phyloP scores from a whole-genome alignment of 2,797 vertebrate species.

The Acanthornis magna region DNA sequence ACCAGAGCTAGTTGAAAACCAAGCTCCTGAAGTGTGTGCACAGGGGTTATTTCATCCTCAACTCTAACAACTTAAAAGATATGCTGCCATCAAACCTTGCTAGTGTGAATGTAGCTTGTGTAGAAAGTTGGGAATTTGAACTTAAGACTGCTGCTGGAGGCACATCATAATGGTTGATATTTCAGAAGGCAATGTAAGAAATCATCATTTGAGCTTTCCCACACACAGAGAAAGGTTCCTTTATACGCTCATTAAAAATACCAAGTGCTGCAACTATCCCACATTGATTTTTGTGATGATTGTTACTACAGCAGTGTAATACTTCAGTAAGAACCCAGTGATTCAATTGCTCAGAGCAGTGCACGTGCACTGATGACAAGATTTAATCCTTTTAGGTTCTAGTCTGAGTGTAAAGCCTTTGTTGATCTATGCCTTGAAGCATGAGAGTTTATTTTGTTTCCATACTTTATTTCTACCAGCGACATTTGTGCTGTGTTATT shows the following conservation, averaged over 20 bases:
- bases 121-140: background rate
- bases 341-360: background rate
- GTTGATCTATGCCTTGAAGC: background rate
- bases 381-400: background rate
- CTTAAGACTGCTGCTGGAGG: background rate
- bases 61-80: background rate
- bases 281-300: background rate
- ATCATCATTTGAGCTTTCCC: background rate
- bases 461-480: background rate
- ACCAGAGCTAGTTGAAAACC: background rate
- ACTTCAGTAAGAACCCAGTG: background rate
- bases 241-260: background rate
- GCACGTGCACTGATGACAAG: background rate
- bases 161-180: rapidly evolving
- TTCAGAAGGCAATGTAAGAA: background rate
- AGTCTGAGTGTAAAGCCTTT: background rate
- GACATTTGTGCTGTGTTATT: background rate
- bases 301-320: background rate
- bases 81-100: background rate
- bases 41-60: background rate
- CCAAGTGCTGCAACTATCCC: background rate
- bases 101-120: rapidly evolving
- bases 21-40: background rate
- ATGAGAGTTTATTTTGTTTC: background rate
- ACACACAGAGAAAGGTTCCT: background rate